Evolutionary conservation across 2,113 vertebrate species (phyloP).

Genomic region (Ageneiosus marmoratus): DNA sequence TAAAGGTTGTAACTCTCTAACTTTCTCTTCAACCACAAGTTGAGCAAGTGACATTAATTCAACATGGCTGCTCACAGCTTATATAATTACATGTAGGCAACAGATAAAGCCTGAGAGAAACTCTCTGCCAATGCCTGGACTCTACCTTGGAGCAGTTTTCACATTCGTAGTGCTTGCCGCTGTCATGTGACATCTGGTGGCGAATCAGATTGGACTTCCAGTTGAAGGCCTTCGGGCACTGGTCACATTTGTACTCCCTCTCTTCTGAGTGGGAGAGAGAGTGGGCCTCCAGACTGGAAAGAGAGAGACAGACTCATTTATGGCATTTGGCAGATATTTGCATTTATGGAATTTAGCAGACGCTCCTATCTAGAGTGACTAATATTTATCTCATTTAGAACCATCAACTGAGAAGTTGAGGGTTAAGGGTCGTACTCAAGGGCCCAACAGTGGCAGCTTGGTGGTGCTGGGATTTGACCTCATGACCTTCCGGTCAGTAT

Average conservation of each 20-base stretch:
- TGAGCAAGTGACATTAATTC: neutral
- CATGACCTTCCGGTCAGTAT: no score
- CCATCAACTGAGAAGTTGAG: no score
- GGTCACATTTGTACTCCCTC: constrained; percentile 97
- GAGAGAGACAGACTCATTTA: neutral
- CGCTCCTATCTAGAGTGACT: no score
- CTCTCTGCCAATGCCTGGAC: constrained; percentile 87
- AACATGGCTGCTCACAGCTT: neutral
- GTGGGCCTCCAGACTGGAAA: constrained; percentile 90
- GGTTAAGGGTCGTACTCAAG: no score
- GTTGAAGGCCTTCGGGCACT: constrained; percentile 99
- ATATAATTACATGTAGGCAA: neutral
- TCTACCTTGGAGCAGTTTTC: constrained; percentile 99
- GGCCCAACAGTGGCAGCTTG: no score
- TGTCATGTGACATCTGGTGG: constrained; percentile 99
- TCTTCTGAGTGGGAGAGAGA: constrained; percentile 91
- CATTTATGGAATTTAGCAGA: no score
- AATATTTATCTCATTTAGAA: no score
- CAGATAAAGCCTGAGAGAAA: neutral
- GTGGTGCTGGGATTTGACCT: no score
- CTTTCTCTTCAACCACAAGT: no score
- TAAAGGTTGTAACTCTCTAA: neutral
- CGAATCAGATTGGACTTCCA: constrained; percentile 99
- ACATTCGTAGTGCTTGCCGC: constrained; percentile 98
- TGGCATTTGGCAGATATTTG: no score